Base-by-base conservation (phyloP, 2,888 invertebrate species). In the Gerris lacustris region DNA sequence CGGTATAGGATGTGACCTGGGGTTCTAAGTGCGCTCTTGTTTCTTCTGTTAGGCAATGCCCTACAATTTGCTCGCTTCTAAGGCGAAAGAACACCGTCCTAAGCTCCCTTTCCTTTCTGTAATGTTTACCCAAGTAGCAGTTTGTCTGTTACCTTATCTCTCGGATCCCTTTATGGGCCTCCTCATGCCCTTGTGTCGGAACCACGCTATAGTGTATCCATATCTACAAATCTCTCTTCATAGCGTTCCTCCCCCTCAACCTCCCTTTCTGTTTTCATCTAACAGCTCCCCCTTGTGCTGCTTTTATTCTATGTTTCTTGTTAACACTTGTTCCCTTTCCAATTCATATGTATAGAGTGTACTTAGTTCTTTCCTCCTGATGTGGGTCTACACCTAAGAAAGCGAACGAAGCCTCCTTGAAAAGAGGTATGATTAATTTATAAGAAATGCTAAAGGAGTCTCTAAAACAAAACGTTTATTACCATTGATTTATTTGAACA, bases 1-100 rank as follows among this genome's bases (percentile, higher is more conserved):
- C 55, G 55, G 55, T 55, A 15, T 55, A 55, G 55, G 55, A 55
- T 55, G 55, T 55, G 55, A 55, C 55, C 55, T 55, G 55, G 55
- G 55, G 55, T 11, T 55, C 55, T 55, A 55, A 55, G 55, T 55
- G 55, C 55, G 55, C 55, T 55, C 55, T 55, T 55, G 55, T 55
- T 31, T 55, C 55, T 55, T 15, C 11, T 55, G 55, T 55, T 55
- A 9, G 55, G 31, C 9, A 55, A 55, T 15, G 55, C 15, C 15
- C 55, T 55, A 9, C 55, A 9, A 55, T 55, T 11, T 15, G 15
- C 55, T 31, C 31, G 31, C 31, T 31, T 31, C 31, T 31, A 31
- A 31, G 31, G 31, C 31, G 31, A 31, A 31, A 4, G 31, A 31
- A 31, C 31, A 31, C 31, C 31, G 31, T 31, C 9, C 9, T 55